Evolutionary conservation across 1,140 invertebrate species (phyloP), one percentile per base, ranked within the genome.

Genomic region (Armadillidium nasatum): DNA sequence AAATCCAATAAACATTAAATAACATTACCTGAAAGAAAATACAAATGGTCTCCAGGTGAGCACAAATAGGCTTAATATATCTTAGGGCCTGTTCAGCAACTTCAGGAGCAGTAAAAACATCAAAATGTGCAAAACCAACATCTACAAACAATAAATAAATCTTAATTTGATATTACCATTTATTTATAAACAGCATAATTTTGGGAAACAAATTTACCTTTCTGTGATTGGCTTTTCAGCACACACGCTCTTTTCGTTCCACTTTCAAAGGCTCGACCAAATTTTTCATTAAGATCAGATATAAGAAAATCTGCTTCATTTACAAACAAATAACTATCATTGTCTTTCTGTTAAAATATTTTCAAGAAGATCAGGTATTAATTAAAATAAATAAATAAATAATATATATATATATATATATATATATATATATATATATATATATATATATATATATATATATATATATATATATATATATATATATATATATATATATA

Each of bases 71-170:
- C 70, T 79, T 77, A 11, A 82, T 69, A 50, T 78, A 71, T 67
- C 71, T 23, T n/a, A 77, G 75, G 10, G 74, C 76, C 19, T 76
- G 75, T 10, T 72, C 50, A 73, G 80, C 33, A 76, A 76, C 67
- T 54, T 79, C 74, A 23, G 70, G 44, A 23, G 70, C 21, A 6
- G 46, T 66, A 43, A 73, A 60, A 11, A 72, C 54, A 23, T 79
- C 75, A 19, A 82, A 23, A 75, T 83, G 82, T 22, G 83, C 83
- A 79, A 85, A 86, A 10, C 83, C 84, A 22, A 82, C 78, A 45
- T 83, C 82, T 75, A 50, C 46, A 9, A 50, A 50, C 9, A 15
- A 50, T 15, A 50, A 50, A 15, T 10, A 50, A 50, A 15, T 9
- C 9, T 33, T 33, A 33, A 33, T 33, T 33, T 33, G 33, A 33